Evolutionary conservation across 2,797 vertebrate genomes (phyloP), one percentile per base, ranked within the genome.

Genomic region (Danio jaintianensis): DNA sequence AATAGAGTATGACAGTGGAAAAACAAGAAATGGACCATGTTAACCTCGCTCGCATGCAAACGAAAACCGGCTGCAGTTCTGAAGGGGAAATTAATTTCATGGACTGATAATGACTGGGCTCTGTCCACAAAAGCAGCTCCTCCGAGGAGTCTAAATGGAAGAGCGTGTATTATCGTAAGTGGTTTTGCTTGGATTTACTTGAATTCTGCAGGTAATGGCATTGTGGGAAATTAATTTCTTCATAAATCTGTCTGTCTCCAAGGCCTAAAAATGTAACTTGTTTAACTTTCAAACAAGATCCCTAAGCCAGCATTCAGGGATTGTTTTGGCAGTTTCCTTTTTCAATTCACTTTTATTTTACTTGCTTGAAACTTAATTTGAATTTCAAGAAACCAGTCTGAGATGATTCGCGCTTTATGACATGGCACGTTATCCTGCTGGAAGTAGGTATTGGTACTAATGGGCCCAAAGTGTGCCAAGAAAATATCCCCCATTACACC

Each of bases 71-170:
- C 66, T 70, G 67, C 55, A 55, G 16, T 78, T 80, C 67, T 62
- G 42, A 78, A 10, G 63, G 82, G 74, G 67, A 84, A 82, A 79
- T 80, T n/a, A 53, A 82, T 83, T 81, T 83, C 53, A 75, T 38
- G 83, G 78, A 36, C 70, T 77, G 83, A 48, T 78, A 81, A 40
- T 42, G 80, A 59, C 22, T 68, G 67, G 63, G 67, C 40, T 59
- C 36, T 48, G 56, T 78, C 56, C 56, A 70, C 43, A 29, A 66
- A 64, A 36, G 9, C 22, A 40, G 42, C 55, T 52, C n/a, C 63
- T 52, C 59, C 0, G 2, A 77, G 52, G 36, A 59, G 48, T 52
- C n/a, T 20, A 59, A 66, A 58, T 50, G 71, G 64, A 61, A 48
- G 16, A 61, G 50, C 42, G 53, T 61, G 40, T 68, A 16, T 63